Base-by-base conservation (phyloP, 64 coral and sea anemone genomes). In the Hydrozoanthus tunicans region DNA sequence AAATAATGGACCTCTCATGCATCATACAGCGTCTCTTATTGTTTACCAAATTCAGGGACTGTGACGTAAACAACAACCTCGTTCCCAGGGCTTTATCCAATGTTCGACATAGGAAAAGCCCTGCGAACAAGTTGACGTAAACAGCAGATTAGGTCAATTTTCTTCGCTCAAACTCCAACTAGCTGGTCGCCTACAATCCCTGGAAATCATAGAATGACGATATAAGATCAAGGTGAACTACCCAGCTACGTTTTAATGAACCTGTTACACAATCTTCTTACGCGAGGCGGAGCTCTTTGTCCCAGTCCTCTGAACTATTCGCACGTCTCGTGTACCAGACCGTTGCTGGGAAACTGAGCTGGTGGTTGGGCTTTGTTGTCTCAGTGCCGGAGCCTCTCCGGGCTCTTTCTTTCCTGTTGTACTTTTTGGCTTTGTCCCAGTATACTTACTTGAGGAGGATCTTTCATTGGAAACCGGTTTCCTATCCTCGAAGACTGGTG, bases 261-360 rank as follows among this genome's bases (percentile, higher is more conserved):
- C 7, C 12, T 5, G 4, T 53, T 88, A 88, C 55, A 75, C 84
- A 59, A 88, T 88, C 56, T 88, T 88, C 69, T 88, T 88, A 24
- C 69, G 84, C 25, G 84, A 88, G 10, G 54, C n/a, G 59, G 84
- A 74, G 43, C 84, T 6, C 61, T 88, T 88, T 4, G 69, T 88
- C 56, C 24, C 84, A 88, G 55, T 8, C 66, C 83, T 53, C 56
- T 75, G 84, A 27, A 6, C 68, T 60, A 27, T 5, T 4, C 13
- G 69, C 6, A 5, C 27, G 25, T 43, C 68, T 58, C 68, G 74
- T 15, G 54, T 12, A 2, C 54, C 55, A 73, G 51, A 24, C 24
- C 24, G 84, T 73, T 73, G 55, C 69, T 75, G 69, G 11, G 23
- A 10, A 74, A 60, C 69, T 5, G 68, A 60, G 68, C 11, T 69